These are phyloP conservation scores for Chelmon rostratus DNA, from an alignment of 2,797 vertebrate species.

Conservation along the genomic window DNA sequence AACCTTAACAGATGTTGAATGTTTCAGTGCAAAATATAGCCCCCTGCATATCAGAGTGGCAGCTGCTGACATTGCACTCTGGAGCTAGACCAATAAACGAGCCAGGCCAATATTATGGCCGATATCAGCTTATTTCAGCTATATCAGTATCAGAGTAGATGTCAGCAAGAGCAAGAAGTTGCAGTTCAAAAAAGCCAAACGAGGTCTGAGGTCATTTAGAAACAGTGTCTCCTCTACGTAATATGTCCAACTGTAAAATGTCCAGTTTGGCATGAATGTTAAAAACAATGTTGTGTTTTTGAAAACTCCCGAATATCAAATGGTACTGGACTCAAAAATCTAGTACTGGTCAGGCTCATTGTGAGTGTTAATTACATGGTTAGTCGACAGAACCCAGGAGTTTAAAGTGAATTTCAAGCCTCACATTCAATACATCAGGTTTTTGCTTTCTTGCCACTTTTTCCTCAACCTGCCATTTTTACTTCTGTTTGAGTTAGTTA, in stretches of 20 bases:
- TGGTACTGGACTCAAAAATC: not conserved
- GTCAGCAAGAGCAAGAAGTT: not conserved
- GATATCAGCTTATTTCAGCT: not conserved
- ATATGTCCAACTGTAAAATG: not conserved
- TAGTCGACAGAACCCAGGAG: not conserved
- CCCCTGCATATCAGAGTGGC: not conserved
- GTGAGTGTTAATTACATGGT: not conserved
- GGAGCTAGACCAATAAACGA: not conserved
- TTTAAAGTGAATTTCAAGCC: not conserved
- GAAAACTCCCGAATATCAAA: not conserved
- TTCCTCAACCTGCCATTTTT: not conserved
- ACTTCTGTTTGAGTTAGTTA: not conserved
- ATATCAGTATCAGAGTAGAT: not conserved
- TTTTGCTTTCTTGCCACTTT: not conserved
- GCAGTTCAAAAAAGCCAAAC: not conserved
- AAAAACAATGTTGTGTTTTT: not conserved
- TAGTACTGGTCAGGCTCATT: not conserved
- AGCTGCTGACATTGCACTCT: slow-evolving; percentile 3
- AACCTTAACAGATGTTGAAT: too few species aligned
- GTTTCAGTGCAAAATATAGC: too few species aligned
- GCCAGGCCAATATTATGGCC: not conserved
- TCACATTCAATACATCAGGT: not conserved
- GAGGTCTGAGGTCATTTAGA: not conserved
- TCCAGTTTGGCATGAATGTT: not conserved
- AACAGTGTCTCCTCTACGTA: not conserved